Evolutionary conservation across 1,140 invertebrate species (phyloP), one percentile per base, ranked within the genome.

Genomic region (Drosophila ohnishii): DNA sequence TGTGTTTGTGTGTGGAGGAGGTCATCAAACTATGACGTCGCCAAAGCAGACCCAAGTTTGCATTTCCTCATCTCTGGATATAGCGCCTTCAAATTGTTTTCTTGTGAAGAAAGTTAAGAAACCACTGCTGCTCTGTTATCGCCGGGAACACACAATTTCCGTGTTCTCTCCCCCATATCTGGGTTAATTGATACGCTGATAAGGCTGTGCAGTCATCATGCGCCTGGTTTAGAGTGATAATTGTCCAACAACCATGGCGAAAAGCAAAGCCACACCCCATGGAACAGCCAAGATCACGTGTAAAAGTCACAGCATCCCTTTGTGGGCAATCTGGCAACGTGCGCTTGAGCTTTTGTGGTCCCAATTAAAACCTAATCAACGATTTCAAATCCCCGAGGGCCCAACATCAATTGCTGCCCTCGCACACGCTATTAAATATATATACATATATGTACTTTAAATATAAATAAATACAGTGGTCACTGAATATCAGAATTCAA

Each of bases 21-120:
- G 83, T 86, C 83, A 86, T 86, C 83, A 87, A 86, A 86, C 83
- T 85, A 78, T 85, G 77, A 80, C 83, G 84, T 82, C 71, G 74
- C 62, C 28, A 56, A 62, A 58, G n/a, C 28, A 50, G 56, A 60
- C 64, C 59, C 56, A 56, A 19, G 48, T 53, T 63, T 79, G 55
- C 71, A 79, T 60, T 48, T 71, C 28, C 39, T 55, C 37, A 14
- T 44, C 40, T 5, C 34, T 7, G 22, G 30, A 32, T 9, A 47
- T 19, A 51, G 25, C 11, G 37, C 50, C 30, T 32, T 11, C 9
- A 9, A 25, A 34, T 25, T 25, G 22, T 25, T 7, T 37, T n/a
- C n/a, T 28, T 56, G 2, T 10, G 2, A 19, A 3, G 30, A 69
- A 65, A 44, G 45, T 53, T 60, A 10, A 14, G 16, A 25, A 51